Evolutionary conservation across 2,797 vertebrate species (phyloP), one percentile per base, ranked within the genome.

Genomic region (Rhynchotus rufescens): DNA sequence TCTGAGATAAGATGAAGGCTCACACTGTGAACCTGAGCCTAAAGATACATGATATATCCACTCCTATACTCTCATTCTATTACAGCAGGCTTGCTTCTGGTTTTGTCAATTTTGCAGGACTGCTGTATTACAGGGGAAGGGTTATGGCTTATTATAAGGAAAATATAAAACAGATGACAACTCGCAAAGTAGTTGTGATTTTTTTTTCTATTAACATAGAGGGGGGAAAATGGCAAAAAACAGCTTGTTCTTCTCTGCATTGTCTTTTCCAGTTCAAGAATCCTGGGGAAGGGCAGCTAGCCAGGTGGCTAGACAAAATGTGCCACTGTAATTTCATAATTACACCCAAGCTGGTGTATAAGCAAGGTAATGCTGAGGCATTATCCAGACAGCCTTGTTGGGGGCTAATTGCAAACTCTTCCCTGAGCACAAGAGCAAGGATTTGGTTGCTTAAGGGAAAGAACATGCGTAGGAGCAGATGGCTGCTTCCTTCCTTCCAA

Each of bases 361-460:
- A 87, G 77, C n/a, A 83, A 88, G 74, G 71, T 77, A 91, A 80
- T 65, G 49, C 36, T 80, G 86, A 10, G 73, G 52, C 54, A 54
- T 91, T 84, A 57, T 82, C 83, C 91, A 95, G 90, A 93, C 57
- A 57, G 89, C 93, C 60, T 94, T 69, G 82, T 69, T 89, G 90
- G 87, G 38, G 71, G 87, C 71, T 96, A 95, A 96, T 94, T 95
- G 68, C 84, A 86, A 92, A 86, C 89, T 92, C 80, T 86, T 81
- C 77, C 69, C 49, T 65, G 73, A 93, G 85, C 77, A 57, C 25
- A 40, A 88, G 90, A 94, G 87, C 80, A 82, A 80, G 59, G 62
- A 94, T 91, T 80, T 84, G 79, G 57, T 91, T 95, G 94, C 95
- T 94, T 91, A 78, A 95, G 89, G 95, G 92, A 88, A 91, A 72